A percentile compares a stretch with the other conserved stretches of the same genome.
Conservation (phyloP, 2,797 vertebrate genomes). For the Salarias fasciatus region DNA sequence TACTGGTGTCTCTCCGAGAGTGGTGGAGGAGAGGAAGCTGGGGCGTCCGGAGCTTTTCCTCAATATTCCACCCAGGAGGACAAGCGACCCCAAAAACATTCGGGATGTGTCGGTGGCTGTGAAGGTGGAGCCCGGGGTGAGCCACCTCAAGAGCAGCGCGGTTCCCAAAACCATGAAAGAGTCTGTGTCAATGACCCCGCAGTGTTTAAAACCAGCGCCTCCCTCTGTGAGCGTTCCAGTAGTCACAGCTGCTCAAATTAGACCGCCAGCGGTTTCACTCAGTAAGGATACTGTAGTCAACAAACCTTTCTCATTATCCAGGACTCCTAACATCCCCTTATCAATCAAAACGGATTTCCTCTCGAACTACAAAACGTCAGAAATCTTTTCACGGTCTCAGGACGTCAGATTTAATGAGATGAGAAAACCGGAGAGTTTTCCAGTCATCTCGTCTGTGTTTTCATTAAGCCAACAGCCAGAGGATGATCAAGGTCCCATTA, state of each 20-base stretch:
- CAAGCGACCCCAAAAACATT: slow-evolving; percentile 32
- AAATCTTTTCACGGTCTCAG: slow-evolving; percentile 41
- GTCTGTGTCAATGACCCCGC: slow-evolving; percentile 25
- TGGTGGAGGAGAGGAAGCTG: slow-evolving; percentile 39
- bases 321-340: slow-evolving; percentile 2
- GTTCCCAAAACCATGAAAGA: slow-evolving; percentile 40
- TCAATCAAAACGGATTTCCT: slow-evolving; percentile 16
- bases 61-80: slow-evolving; percentile 25
- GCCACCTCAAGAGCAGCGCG: slow-evolving; percentile 30
- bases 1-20: slow-evolving; percentile 35
- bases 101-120: slow-evolving; percentile 28
- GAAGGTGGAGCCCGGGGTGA: slow-evolving; percentile 59
- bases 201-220: slow-evolving; percentile 38
- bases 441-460: slow-evolving; percentile 95
- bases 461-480: slow-evolving; percentile 84
- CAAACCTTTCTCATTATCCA: slow-evolving; percentile 27
- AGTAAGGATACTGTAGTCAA: slow-evolving; percentile 36
- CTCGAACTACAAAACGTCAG: slow-evolving; percentile 26
- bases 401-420: slow-evolving; percentile 15
- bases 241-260: slow-evolving; percentile 23
- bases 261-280: slow-evolving; percentile 8
- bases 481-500: slow-evolving; percentile 60
- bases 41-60: slow-evolving; percentile 33
- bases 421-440: slow-evolving; percentile 77
- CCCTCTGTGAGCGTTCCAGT: slow-evolving; percentile 27